A percentile compares a stretch with the other conserved stretches of the same genome.
phyloP scores from a whole-genome alignment of 2,888 invertebrate species.

The Lampropteryx suffumata region DNA sequence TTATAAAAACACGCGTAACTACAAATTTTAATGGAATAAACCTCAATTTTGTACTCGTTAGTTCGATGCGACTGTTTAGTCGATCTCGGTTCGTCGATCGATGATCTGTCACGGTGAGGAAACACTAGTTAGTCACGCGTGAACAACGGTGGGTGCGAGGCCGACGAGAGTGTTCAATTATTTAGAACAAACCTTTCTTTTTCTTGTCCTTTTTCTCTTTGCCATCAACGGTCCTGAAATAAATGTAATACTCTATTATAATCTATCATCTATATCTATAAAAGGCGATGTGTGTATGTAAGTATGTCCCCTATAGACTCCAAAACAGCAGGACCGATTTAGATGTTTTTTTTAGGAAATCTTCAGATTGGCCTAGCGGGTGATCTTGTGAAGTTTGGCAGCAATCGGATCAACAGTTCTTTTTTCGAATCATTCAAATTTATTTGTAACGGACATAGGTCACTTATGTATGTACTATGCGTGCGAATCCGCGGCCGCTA shows the following conservation, averaged over 20 bases:
- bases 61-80: slow-evolving; percentile 26
- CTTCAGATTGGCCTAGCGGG: too few relatives aligned
- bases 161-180: slow-evolving; percentile 49
- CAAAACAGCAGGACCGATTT: too few relatives aligned
- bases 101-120: slow-evolving; percentile 39
- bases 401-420: too few relatives aligned
- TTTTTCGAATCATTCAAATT: too few relatives aligned
- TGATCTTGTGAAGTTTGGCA: too few relatives aligned
- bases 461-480: too few relatives aligned
- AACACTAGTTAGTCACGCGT: slow-evolving; percentile 66
- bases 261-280: too few relatives aligned
- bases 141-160: slow-evolving; percentile 69
- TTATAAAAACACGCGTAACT: slow-evolving; percentile 29
- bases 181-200: slow-evolving; percentile 94
- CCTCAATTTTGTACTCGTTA: slow-evolving; percentile 44
- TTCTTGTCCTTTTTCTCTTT: slow-evolving; percentile 95
- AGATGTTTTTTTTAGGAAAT: too few relatives aligned
- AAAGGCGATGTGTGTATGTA: too few relatives aligned
- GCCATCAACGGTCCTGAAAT: slow-evolving; percentile 90
- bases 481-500: too few relatives aligned
- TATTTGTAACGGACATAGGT: too few relatives aligned
- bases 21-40: slow-evolving; percentile 36
- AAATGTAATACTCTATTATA: slow-evolving; percentile 22
- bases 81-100: slow-evolving; percentile 37
- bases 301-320: too few relatives aligned